phyloP scores from a whole-genome alignment of 1,140 invertebrate genomes.

The Pseudomyrmex dendroicus region DNA sequence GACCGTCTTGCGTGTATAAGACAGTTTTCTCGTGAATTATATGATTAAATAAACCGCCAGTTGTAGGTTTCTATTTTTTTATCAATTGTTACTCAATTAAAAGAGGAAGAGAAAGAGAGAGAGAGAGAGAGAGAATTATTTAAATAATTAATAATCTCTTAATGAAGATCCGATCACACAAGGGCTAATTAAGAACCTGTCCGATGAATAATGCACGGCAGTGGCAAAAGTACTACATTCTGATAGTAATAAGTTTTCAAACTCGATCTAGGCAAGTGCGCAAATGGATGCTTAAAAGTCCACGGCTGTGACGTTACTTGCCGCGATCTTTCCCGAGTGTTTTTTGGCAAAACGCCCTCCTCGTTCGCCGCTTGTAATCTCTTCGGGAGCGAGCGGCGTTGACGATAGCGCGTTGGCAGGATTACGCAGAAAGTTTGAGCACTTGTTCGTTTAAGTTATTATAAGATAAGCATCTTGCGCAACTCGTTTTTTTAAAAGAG shows the following conservation, averaged over 20 bases:
- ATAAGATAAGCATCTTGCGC: slow-evolving; percentile 45
- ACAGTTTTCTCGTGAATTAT: slow-evolving; percentile 14
- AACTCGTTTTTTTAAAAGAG: slow-evolving; percentile 21
- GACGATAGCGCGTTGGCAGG: slow-evolving; percentile 57
- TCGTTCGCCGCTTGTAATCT: slow-evolving; percentile 51
- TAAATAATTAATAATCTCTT: neutral
- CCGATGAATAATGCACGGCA: slow-evolving; percentile 39
- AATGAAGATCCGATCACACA: neutral
- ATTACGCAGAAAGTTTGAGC: slow-evolving; percentile 67
- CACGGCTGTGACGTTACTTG: slow-evolving; percentile 57
- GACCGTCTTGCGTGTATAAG: neutral
- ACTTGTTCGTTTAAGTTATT: slow-evolving; percentile 71
- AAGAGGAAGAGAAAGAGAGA: too few species aligned
- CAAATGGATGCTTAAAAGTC: slow-evolving; percentile 62
- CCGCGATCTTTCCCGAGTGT: slow-evolving; percentile 12
- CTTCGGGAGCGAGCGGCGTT: slow-evolving; percentile 30
- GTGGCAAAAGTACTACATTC: neutral
- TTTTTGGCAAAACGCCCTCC: slow-evolving; percentile 44
- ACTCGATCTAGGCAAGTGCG: slow-evolving; percentile 37
- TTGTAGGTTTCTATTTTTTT: neutral
- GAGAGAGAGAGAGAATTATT: too few species aligned
- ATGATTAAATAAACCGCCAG: slow-evolving; percentile 12
- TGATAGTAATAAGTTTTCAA: slow-evolving; percentile 38
- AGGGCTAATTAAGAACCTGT: too few species aligned
- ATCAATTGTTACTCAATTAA: neutral